Evolutionary conservation across 2,888 invertebrate genomes (phyloP), one percentile per base, ranked within the genome.

Genomic region (Melieria omissa): DNA sequence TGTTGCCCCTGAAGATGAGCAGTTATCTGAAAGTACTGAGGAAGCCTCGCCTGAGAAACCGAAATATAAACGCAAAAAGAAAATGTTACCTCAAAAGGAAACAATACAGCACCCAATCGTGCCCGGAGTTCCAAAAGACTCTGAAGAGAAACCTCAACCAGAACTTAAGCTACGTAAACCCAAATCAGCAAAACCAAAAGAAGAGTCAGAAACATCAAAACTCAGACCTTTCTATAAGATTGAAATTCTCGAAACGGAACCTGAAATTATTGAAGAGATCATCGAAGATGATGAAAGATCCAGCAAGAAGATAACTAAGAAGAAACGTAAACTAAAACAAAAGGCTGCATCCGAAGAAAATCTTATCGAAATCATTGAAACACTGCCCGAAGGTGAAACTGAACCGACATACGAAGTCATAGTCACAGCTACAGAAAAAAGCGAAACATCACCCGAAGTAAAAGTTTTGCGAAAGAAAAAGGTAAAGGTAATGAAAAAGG

Each of bases 311-410:
- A 74, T 82, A 78, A 2, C 83, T 0, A 81, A 84, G 74, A 84
- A 81, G 73, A 85, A 84, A 75, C 80, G 85, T 12, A 80, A 84
- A 75, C 76, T 88, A 63, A 80, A 85, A 74, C 86, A 86, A 63
- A 84, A 83, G 72, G 81, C 83, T 4, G 86, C 85, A 75, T 82
- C 83, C 54, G 84, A 86, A 74, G 85, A 88, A 75, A 86, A 89
- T 79, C 74, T 84, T 1, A 85, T 87, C 42, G 86, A 87, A 78
- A 85, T 87, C 61, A 80, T 84, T 47, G 87, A 82, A 68, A 81
- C 86, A 66, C 79, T 86, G 2, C 75, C 73, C 49, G 73, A 71
- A n/a, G 58, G 45, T 3, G 65, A 58, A 2, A 75, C 78, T 9
- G 77, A 79, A 45, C 77, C 76, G 41, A 65, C 77, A 0, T 84